Percentiles rank a stretch among this genome's conserved stretches.
These are phyloP conservation scores for Brachionus rubens DNA, from an alignment of 1,140 invertebrate genomes.

Conservation along the genomic window DNA sequence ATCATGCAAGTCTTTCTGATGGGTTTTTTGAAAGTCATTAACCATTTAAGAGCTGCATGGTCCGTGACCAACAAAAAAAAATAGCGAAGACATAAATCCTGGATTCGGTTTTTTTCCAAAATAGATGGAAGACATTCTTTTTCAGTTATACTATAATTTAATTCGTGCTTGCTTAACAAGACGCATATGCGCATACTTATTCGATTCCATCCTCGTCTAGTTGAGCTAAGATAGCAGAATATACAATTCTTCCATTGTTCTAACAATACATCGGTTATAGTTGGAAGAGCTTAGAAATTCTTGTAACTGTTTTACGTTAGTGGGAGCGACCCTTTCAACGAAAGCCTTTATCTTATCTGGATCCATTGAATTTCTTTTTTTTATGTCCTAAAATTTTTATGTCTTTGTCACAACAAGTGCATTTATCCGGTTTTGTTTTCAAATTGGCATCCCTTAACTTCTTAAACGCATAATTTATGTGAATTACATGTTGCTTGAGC, in stretches of 20 bases:
- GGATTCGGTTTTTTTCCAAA: constrained; percentile 60
- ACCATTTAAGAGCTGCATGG: constrained; percentile 61
- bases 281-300: no score
- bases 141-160: constrained; percentile 60
- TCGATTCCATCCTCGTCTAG: background rate
- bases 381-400: constrained; percentile 54
- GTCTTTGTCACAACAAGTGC: constrained; percentile 48
- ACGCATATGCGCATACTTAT: background rate
- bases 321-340: background rate
- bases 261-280: no score
- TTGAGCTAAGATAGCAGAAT: background rate
- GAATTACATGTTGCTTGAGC: no score
- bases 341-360: constrained; percentile 49
- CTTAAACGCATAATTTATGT: constrained; percentile 54
- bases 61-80: constrained; percentile 63
- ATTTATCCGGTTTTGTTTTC: constrained; percentile 47
- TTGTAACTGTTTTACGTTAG: no score
- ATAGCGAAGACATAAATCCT: constrained; percentile 60
- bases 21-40: constrained; percentile 58
- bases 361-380: constrained; percentile 51
- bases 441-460: constrained; percentile 49
- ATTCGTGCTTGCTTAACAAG: constrained; percentile 56
- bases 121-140: constrained; percentile 63
- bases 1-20: constrained; percentile 52
- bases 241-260: no score